phyloP scores from a whole-genome alignment of 2,888 invertebrate species.

The Tridacna gigas region DNA sequence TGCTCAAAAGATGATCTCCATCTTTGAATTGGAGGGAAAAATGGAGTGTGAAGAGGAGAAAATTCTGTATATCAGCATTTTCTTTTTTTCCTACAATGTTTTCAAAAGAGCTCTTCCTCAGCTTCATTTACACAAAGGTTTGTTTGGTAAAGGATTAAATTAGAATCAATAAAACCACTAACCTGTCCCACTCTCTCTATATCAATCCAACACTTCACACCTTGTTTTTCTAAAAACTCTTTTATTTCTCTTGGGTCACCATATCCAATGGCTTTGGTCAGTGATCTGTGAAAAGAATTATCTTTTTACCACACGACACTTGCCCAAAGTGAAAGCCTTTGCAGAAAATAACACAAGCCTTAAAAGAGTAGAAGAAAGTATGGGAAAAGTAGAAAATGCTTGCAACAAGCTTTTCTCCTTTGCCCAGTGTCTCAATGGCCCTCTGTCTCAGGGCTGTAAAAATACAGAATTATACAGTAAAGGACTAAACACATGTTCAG shows the following conservation, averaged over 20 bases:
- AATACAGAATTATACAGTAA: too few species aligned
- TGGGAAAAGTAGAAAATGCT: neutral
- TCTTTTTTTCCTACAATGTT: too few species aligned
- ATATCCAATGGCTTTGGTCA: constrained; percentile 76
- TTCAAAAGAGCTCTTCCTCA: too few species aligned
- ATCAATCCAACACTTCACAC: constrained; percentile 83
- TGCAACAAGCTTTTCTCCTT: neutral
- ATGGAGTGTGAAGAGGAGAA: too few species aligned
- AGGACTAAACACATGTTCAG: too few species aligned
- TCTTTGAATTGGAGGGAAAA: too few species aligned
- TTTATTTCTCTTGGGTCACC: constrained; percentile 83
- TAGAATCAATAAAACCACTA: neutral
- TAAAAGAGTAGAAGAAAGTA: neutral
- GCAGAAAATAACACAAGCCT: neutral
- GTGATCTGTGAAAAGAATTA: constrained; percentile 35
- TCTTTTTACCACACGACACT: neutral
- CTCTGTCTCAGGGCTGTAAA: too few species aligned
- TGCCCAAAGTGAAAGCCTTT: neutral
- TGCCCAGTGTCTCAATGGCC: too few species aligned
- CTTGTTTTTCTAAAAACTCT: constrained; percentile 75
- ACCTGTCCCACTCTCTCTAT: constrained; percentile 80
- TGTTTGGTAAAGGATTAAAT: too few species aligned
- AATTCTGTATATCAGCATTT: too few species aligned
- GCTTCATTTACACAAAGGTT: too few species aligned
- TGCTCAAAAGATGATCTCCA: too few species aligned